phyloP scores from a whole-genome alignment of 2,888 invertebrate species.

The Tholera decimalis region DNA sequence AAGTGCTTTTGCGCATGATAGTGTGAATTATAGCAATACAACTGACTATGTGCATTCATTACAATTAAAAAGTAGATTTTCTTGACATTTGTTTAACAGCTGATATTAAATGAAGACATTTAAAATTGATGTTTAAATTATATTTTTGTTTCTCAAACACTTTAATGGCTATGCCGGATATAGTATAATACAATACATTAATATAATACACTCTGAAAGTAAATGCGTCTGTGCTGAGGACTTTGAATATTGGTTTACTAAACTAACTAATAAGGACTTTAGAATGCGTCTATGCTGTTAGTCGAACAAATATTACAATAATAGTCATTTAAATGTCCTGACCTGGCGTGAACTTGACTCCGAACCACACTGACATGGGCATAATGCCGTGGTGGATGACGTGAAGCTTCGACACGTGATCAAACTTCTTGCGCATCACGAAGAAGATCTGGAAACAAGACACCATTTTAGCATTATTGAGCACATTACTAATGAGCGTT shows the following conservation, averaged over 20 bases:
- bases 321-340: constrained; percentile 69
- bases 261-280: constrained; percentile 9
- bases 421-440: constrained; percentile 97
- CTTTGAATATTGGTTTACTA: not conserved
- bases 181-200: not conserved
- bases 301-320: constrained; percentile 18
- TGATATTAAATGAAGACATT: not conserved
- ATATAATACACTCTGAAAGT: not conserved
- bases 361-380: constrained; percentile 98
- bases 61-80: constrained; percentile 3
- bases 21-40: not conserved
- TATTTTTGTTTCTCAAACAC: not conserved
- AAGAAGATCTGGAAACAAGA: constrained; percentile 94
- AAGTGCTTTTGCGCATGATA: not conserved
- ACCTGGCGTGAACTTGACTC: constrained; percentile 97
- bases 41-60: not conserved
- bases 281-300: not conserved
- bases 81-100: constrained; percentile 36
- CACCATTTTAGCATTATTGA: not conserved
- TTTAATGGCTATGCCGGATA: not conserved
- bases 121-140: constrained; percentile 3
- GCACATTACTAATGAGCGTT: not conserved
- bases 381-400: constrained; percentile 99
- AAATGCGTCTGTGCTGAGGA: not conserved
- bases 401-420: constrained; percentile 97